A percentile compares a stretch with the other conserved stretches of the same genome.
phyloP scores from a whole-genome alignment of 2,888 invertebrate species.

The Dromius quadrimaculatus region DNA sequence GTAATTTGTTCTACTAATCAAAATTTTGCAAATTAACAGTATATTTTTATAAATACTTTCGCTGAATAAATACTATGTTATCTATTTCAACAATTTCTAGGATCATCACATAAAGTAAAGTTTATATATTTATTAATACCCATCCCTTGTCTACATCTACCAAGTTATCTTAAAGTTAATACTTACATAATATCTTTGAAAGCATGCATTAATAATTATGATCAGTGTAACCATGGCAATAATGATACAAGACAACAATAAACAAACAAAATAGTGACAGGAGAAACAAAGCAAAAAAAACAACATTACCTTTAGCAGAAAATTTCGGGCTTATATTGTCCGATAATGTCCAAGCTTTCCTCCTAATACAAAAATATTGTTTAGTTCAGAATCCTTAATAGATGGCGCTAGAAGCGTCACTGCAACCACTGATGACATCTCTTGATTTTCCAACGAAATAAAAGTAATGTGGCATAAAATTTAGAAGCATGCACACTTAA shows the following conservation, averaged over 20 bases:
- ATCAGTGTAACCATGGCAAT: no score
- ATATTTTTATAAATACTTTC: no score
- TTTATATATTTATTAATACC: no score
- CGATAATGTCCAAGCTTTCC: constrained; percentile 83
- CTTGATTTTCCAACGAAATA: constrained; percentile 45
- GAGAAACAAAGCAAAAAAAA: constrained; percentile 57
- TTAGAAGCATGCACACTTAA: not conserved
- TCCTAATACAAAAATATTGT: constrained; percentile 71
- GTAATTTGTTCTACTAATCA: no score
- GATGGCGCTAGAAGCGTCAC: constrained; percentile 15
- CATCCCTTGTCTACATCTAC: no score
- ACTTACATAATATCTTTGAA: no score
- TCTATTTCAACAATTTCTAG: no score
- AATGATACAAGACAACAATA: not conserved
- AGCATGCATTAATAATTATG: no score
- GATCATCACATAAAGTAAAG: no score
- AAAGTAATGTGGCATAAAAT: constrained; percentile 35
- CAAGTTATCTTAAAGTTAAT: no score
- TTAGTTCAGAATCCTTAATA: constrained; percentile 57
- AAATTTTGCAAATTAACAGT: no score
- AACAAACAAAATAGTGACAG: not conserved
- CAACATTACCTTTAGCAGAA: constrained; percentile 78
- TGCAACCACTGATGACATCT: not conserved
- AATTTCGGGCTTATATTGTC: constrained; percentile 84
- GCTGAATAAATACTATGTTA: no score